Base-by-base conservation (phyloP, 2,888 invertebrate genomes). In the Sarcophaga carnaria region DNA sequence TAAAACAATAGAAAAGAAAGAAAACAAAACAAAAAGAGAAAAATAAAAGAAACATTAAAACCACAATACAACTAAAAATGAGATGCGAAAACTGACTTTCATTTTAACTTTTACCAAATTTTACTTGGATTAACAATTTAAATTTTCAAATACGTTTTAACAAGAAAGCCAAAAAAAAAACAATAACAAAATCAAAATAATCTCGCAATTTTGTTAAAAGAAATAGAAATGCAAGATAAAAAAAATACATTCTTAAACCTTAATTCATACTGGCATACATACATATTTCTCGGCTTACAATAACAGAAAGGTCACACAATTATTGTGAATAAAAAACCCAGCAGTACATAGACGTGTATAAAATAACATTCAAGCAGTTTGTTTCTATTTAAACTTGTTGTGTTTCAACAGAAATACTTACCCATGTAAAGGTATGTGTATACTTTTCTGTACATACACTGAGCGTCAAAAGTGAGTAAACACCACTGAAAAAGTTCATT, bases 61-160 rank as follows among this genome's bases (percentile, higher is more conserved):
- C 59, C 37, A 8, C 37, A 37, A 37, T 54, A 66, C 37, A 80
- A 14, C n/a, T 70, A 47, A 49, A 70, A 70, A 79, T n/a, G n/a
- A 47, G 37, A 37, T 37, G 63, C 64, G 27, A 60, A 80, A 47
- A 67, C 20, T 72, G 37, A 60, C 74, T 74, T 74, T 80, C 80
- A 80, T 72, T 72, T 66, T 74, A 72, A 74, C 71, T 79, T 79
- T 71, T 71, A 79, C 79, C 66, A 76, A 76, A 66, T 45, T 47
- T 64, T 25, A n/a, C 37, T 66, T 37, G n/a, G 12, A 60, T 72
- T 37, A 60, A 59, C 60, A 59, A 72, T 37, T 10, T 71, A 37
- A 72, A 60, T 59, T 72, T 71, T 71, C 27, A 25, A 22, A 71
- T 17, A 71, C 4, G 14, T 47, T 25, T 4, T 17, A 70, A 70